Conservation (phyloP, 2,888 invertebrate genomes). For the Odontocolon sp. region DNA sequence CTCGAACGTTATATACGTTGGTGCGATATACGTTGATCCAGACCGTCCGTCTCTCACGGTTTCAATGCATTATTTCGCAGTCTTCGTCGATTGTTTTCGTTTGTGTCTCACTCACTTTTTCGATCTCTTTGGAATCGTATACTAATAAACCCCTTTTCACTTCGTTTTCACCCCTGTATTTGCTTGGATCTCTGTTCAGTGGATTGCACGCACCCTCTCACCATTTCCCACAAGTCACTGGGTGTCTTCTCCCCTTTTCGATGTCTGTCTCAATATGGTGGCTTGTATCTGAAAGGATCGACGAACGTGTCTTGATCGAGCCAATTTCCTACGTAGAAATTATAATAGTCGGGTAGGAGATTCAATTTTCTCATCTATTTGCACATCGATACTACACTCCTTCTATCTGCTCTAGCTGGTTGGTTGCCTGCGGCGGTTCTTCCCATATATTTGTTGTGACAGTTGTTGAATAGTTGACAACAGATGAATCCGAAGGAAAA, state of each 20-base stretch:
- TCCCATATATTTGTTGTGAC: too few species aligned
- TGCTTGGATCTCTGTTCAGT: conserved; percentile 30
- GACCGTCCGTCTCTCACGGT: not conserved
- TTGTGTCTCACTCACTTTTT: conserved; percentile 19
- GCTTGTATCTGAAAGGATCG: conserved; percentile 43
- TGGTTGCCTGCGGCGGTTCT: too few species aligned
- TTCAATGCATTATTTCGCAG: conserved; percentile 53
- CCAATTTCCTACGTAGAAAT: conserved; percentile 70
- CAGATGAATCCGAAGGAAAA: not conserved
- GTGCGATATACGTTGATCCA: not conserved
- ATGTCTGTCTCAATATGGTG: not conserved
- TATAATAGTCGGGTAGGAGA: conserved; percentile 62
- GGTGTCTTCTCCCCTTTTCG: not conserved
- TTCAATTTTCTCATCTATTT: conserved; percentile 63
- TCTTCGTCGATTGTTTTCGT: too few species aligned
- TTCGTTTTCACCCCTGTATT: conserved; percentile 23
- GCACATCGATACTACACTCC: conserved; percentile 10
- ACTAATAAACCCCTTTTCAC: conserved; percentile 7
- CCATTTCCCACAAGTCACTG: too few species aligned
- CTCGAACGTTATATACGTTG: too few species aligned
- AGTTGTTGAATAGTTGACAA: conserved; percentile 7
- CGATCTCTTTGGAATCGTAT: conserved; percentile 42
- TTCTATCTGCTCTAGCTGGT: conserved; percentile 1
- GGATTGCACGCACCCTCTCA: not conserved
- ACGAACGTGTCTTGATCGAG: conserved; percentile 54